Evolutionary conservation across 64 coral and sea anemone species (phyloP), one percentile per base, ranked within the genome.

Genomic region (Dendronephthya gigantea): DNA sequence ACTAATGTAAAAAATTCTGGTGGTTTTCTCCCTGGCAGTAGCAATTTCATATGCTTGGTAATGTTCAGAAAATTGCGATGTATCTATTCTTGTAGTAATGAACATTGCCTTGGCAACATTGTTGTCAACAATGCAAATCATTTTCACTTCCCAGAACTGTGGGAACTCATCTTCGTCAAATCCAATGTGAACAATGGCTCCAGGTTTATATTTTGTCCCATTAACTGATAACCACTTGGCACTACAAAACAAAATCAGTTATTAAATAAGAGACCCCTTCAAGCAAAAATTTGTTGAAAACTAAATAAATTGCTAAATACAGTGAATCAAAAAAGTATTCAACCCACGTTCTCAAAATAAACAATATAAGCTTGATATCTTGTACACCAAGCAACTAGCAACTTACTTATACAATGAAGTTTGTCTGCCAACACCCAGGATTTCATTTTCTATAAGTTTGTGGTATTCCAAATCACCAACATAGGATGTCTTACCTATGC

Each of bases 131-230:
- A 85, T 40, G 51, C 41, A n/a, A n/a, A n/a, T n/a, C n/a, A n/a
- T n/a, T n/a, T n/a, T n/a, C n/a, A n/a, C n/a, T n/a, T 85, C 8
- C 29, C 84, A 52, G 39, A 85, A 85, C n/a, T 37, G 32, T 58
- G 84, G 84, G 52, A 38, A 62, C 35, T 85, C 84, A 11, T 65
- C 50, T 22, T 14, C 17, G 66, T 85, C 84, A 7, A 12, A 39
- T 0, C 52, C 84, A 38, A 85, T 35, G 11, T 85, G 22, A 15
- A 85, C 50, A 10, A 62, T 85, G 30, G 50, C 50, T 22, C 84
- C 84, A 85, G 25, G 17, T 85, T 85, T 85, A 35, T 62, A 85
- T 25, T 85, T 85, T 1, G 84, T 85, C 13, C 84, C 84, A 66
- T 22, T 22, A 62, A 85, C 19, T 37, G 84, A 37, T 16, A 85